Evolutionary conservation across 2,113 vertebrate genomes (phyloP).

Genomic region (Ochotona curzoniae): DNA sequence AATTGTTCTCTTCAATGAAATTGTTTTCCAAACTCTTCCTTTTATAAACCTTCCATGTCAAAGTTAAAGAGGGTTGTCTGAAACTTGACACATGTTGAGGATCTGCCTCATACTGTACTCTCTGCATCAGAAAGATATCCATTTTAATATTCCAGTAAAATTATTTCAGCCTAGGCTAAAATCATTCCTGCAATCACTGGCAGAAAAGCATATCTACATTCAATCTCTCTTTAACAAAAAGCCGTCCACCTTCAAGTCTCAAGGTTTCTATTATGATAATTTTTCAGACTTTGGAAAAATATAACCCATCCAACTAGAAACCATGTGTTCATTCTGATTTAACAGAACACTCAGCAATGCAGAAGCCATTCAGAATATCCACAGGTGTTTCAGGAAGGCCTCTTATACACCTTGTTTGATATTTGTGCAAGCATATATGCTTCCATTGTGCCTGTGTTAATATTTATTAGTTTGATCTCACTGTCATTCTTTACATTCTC

Average conservation of each 20-base stretch:
- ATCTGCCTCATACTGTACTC: neutral
- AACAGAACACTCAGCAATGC: conserved; percentile 21
- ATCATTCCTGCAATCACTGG: neutral
- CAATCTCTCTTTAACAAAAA: conserved; percentile 19
- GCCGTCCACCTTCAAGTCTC: neutral
- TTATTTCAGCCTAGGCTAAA: neutral
- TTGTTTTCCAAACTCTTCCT: neutral
- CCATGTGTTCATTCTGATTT: neutral
- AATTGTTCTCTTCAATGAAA: neutral
- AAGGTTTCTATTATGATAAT: conserved; percentile 9
- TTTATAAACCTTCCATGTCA: neutral
- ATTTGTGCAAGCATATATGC: neutral
- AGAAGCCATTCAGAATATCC: neutral
- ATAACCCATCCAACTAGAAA: conserved; percentile 39
- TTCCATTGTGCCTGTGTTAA: conserved; percentile 40
- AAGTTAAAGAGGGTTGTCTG: neutral
- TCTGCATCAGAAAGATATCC: neutral
- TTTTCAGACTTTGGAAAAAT: conserved; percentile 24
- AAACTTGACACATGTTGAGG: neutral
- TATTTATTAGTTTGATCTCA: conserved; percentile 46
- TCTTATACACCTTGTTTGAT: neutral
- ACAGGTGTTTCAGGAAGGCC: neutral
- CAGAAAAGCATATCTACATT: neutral
- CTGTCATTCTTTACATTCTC: neutral
- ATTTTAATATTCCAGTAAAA: neutral